Evolutionary conservation across 2,888 invertebrate genomes (phyloP), one percentile per base, ranked within the genome.

Genomic region (Eupithecia pulchellata): DNA sequence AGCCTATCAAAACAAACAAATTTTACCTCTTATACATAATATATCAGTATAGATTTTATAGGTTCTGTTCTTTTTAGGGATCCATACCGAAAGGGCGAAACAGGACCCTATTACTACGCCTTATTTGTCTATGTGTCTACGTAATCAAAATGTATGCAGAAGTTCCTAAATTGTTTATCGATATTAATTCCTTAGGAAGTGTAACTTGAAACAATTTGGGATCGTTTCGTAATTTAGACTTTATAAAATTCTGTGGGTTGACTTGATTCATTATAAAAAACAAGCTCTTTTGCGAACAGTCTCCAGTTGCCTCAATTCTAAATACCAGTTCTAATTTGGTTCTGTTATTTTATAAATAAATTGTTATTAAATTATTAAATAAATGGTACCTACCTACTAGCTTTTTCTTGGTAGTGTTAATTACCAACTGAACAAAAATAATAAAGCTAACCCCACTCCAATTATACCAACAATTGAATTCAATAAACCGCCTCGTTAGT

Each of bases 401-500:
- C 42, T 47, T 20, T 47, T 47, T 20, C 42, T 47, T 42, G 8
- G 8, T n/a, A 42, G 8, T n/a, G n/a, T 42, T 42, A 42, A 42
- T 42, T 39, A n/a, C 2, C 3, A 47, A 47, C 47, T 20, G 20
- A 8, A 20, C 20, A 9, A 25, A 52, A 52, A 52, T 52, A 52
- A 52, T 52, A 52, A n/a, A 47, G 20, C 47, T 47, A 42, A 20
- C 25, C 25, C n/a, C 13, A 25, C 39, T 42, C 25, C 52, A 52
- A 52, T 52, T 52, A 52, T 25, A 25, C 52, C 52, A 52, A 52
- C 52, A 52, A 25, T 52, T 25, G 20, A 52, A 52, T 52, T 52
- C 25, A 52, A 25, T 52, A 52, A 25, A 52, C 52, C 52, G 11
- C 4, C 11, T 52, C 52, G 52, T 52, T 52, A 52, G 25, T 13